These are phyloP conservation scores for Ovis canadensis DNA, from an alignment of 2,113 vertebrate species.

Conservation along the genomic window DNA sequence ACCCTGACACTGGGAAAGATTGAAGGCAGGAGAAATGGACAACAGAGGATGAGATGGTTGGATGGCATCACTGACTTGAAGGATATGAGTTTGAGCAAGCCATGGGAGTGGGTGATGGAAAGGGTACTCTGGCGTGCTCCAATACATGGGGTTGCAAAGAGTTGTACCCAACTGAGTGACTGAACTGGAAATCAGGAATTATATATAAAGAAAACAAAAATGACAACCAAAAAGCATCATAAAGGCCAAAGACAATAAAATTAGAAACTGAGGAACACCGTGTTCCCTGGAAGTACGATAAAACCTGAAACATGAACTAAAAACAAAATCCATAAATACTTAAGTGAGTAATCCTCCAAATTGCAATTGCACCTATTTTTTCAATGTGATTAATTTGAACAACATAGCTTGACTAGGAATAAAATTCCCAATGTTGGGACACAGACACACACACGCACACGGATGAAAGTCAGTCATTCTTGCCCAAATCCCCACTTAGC, in stretches of 20 bases:
- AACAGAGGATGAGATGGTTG: not conserved
- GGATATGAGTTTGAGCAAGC: not conserved
- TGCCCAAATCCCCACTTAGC: not conserved
- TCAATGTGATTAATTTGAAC: not conserved
- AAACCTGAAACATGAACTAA: not conserved
- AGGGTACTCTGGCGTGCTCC: not conserved
- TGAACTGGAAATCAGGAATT: not conserved
- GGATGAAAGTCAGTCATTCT: not conserved
- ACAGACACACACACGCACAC: not conserved
- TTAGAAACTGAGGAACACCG: not conserved
- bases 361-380: not conserved
- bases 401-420: not conserved
- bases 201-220: not conserved
- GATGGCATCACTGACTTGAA: not conserved
- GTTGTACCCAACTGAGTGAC: not conserved
- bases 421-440: not conserved
- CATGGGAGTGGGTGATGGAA: not conserved
- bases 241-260: conserved; percentile 1
- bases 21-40: not conserved
- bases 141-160: not conserved
- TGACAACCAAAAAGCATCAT: not conserved
- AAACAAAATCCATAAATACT: not conserved
- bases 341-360: not conserved
- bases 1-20: not conserved
- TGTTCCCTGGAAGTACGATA: not conserved